Evolutionary conservation across 2,888 invertebrate genomes (phyloP), one percentile per base, ranked within the genome.

Genomic region (Acrobasis suavella): DNA sequence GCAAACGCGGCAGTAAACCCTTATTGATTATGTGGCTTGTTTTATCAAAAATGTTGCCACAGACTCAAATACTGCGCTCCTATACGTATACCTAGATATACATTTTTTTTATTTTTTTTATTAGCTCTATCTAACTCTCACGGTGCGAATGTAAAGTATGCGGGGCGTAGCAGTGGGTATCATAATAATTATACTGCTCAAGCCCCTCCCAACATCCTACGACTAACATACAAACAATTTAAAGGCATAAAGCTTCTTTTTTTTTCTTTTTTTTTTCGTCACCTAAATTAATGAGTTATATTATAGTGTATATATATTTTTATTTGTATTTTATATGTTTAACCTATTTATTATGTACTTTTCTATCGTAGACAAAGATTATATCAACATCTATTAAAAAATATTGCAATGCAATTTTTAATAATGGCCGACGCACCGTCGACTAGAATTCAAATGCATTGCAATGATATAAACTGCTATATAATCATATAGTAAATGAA

Each of bases 231-330:
- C 87, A 90, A 90, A 89, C 87, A 87, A 87, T 90, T 87, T 86
- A 86, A 89, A 90, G 89, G 91, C 90, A 83, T 90, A 84, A 91
- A 91, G 91, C 90, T 86, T 86, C 82, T 84, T 89, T 87, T 86
- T 87, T 89, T 64, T 67, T 78, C 81, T 85, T 87, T 85, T 85
- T 82, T 82, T 81, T 62, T 54, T 54, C 61, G 15, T 54, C 72
- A 82, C 83, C 85, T 89, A 88, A 83, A 78, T 81, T 87, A 86
- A 87, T 89, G 86, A 89, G 86, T 91, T 86, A 89, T 77, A 87
- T 82, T 89, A 89, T 83, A 75, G 89, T 91, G 91, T 92, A 90
- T 91, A 91, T 92, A 91, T 92, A 91, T 92, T 91, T 92, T 92
- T 92, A 91, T 92, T 91, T 88, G 82, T 90, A 87, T 91, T 89